Percentiles rank a stretch among this genome's conserved stretches.
Evolutionary conservation across 2,113 vertebrate genomes (phyloP).

Genomic region (Forbesichthys papilliferus): DNA sequence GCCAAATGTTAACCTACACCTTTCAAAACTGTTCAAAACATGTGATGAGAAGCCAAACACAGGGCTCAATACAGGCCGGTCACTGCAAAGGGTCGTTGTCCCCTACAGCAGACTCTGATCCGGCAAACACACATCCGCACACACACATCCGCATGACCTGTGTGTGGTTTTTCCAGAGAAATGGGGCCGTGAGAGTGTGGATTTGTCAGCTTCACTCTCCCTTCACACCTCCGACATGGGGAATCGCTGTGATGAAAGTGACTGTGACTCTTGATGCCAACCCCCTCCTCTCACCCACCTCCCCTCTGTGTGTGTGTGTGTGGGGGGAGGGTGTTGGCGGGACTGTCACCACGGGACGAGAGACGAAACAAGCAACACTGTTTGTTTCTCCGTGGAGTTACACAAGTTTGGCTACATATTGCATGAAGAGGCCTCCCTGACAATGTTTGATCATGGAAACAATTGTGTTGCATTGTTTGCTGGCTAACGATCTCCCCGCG

Average conservation of each 20-base stretch:
- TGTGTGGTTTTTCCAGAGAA: conserved; percentile 6
- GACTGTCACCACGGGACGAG: no score
- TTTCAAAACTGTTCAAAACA: no score
- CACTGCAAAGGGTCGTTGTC: no score
- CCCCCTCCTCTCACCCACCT: conserved; percentile 36
- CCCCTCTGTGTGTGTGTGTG: conserved; percentile 1
- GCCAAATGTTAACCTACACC: no score
- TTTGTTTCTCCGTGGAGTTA: conserved; percentile 40
- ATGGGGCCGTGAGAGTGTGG: conserved; percentile 23
- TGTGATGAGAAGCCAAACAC: no score
- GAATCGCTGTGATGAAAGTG: conserved; percentile 52
- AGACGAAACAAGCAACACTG: conserved; percentile 41
- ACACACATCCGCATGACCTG: no score
- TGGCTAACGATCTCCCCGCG: conserved; percentile 62
- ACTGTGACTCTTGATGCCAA: conserved; percentile 49
- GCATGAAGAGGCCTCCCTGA: conserved; percentile 61
- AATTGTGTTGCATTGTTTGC: conserved; percentile 56
- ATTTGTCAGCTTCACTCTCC: conserved; percentile 58
- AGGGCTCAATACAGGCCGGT: no score
- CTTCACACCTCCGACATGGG: conserved; percentile 54
- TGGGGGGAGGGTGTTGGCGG: conserved; percentile 35
- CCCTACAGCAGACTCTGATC: no score
- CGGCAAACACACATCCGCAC: no score
- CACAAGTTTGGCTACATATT: conserved; percentile 45
- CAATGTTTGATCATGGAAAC: conserved; percentile 67